phyloP scores from a whole-genome alignment of 2,797 vertebrate genomes.

The Fundulus diaphanus region DNA sequence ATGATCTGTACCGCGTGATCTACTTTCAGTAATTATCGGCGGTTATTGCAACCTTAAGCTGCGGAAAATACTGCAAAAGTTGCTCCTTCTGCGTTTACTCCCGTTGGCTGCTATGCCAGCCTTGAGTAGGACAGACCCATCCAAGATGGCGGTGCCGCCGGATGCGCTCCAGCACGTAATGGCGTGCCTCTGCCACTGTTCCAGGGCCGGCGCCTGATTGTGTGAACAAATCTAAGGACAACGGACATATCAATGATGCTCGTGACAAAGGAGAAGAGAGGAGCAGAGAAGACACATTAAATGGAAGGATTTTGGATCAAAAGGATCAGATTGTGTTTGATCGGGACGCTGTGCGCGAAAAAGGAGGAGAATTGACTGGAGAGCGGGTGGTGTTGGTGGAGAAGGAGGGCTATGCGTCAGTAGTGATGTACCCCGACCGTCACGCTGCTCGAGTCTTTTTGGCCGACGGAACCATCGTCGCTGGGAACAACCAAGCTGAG shows the following conservation, averaged over 20 bases:
- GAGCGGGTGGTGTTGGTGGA: constrained; percentile 85
- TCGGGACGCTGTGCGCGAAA: constrained; percentile 15
- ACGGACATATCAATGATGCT: not conserved
- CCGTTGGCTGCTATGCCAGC: too few species aligned
- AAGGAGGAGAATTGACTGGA: constrained; percentile 41
- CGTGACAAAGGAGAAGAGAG: constrained; percentile 1
- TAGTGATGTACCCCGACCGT: constrained; percentile 84
- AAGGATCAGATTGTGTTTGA: constrained; percentile 4
- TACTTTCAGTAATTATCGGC: too few species aligned
- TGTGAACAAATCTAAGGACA: constrained; percentile 16
- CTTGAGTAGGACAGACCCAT: too few species aligned
- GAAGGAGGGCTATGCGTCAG: constrained; percentile 84
- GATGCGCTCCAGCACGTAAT: too few species aligned
- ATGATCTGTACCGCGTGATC: too few species aligned
- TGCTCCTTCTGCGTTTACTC: too few species aligned
- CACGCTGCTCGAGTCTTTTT: constrained; percentile 80
- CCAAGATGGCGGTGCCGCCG: too few species aligned
- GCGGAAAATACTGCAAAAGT: too few species aligned
- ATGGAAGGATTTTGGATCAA: constrained; percentile 50
- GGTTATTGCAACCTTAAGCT: too few species aligned
- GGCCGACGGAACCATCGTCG: constrained; percentile 88
- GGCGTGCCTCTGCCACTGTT: constrained; percentile 16
- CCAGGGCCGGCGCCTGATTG: constrained; percentile 37
- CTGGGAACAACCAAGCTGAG: constrained; percentile 81
- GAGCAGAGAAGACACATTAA: not conserved